These are phyloP conservation scores for Hybos culiciformis DNA, from an alignment of 2,888 invertebrate species.

Conservation along the genomic window DNA sequence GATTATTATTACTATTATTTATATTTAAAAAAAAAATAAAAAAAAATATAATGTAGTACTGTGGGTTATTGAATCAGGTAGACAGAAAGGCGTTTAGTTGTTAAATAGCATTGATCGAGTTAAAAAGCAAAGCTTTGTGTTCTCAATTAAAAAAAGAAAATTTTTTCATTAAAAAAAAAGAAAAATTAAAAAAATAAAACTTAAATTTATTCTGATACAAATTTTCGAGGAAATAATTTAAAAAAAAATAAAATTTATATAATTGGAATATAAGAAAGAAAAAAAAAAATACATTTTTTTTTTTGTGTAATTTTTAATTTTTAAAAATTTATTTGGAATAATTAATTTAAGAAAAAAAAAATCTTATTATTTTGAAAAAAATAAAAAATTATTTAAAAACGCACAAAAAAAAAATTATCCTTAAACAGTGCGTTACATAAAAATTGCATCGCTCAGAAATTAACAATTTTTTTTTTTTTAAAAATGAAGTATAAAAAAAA, in stretches of 20 bases:
- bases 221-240: too few relatives aligned
- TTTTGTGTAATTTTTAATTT: not conserved
- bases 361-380: not conserved
- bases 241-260: too few relatives aligned
- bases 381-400: not conserved
- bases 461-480: too few relatives aligned
- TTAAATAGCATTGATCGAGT: slow-evolving; percentile 38
- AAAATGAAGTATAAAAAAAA: too few relatives aligned
- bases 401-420: too few relatives aligned
- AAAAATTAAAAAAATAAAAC: slow-evolving; percentile 5
- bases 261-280: too few relatives aligned
- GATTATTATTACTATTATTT: not conserved
- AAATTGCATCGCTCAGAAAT: too few relatives aligned
- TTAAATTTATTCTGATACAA: not conserved
- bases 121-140: slow-evolving; percentile 14
- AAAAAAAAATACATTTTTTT: too few relatives aligned
- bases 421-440: too few relatives aligned
- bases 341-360: not conserved
- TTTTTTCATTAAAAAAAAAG: slow-evolving; percentile 4
- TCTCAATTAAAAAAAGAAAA: slow-evolving; percentile 3
- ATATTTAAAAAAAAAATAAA: not conserved
- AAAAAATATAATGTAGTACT: slow-evolving; percentile 10
- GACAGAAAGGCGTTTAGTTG: slow-evolving; percentile 38
- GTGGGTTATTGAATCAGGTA: slow-evolving; percentile 33
- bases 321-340: not conserved